Evolutionary conservation across 2,888 invertebrate genomes (phyloP).

Genomic region (Dolomedes plantarius): DNA sequence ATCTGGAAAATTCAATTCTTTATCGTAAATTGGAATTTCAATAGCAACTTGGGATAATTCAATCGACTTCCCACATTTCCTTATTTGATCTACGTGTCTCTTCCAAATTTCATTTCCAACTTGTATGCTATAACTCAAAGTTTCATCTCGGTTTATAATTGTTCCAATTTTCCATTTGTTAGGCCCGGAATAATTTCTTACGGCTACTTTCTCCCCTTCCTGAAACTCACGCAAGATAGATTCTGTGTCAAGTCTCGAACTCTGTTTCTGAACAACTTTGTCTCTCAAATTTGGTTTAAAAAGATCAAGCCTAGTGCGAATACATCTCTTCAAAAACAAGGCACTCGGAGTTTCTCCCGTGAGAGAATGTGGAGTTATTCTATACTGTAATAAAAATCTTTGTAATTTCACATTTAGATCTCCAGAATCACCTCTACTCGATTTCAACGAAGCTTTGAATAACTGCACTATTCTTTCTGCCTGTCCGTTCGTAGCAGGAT

Average conservation of each 20-base stretch:
- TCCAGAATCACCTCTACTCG: slow-evolving; percentile 38
- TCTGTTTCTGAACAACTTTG: slow-evolving; percentile 40
- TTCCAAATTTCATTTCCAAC: slow-evolving; percentile 31
- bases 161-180: slow-evolving; percentile 15
- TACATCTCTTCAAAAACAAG: slow-evolving; percentile 41
- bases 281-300: slow-evolving; percentile 43
- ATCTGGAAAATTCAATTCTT: slow-evolving; percentile 34
- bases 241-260: slow-evolving; percentile 48
- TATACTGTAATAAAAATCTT: slow-evolving; percentile 48
- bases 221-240: slow-evolving; percentile 51
- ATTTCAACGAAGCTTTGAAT: slow-evolving; percentile 41
- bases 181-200: slow-evolving; percentile 45
- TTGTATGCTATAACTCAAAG: slow-evolving; percentile 30
- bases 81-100: slow-evolving; percentile 36
- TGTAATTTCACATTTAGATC: slow-evolving; percentile 39
- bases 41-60: slow-evolving; percentile 38
- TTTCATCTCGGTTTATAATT: slow-evolving; percentile 8
- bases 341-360: slow-evolving; percentile 49
- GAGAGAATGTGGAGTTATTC: slow-evolving; percentile 51
- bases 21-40: slow-evolving; percentile 34
- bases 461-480: slow-evolving; percentile 38
- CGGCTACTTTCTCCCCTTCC: slow-evolving; percentile 50
- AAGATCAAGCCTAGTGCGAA: slow-evolving; percentile 28
- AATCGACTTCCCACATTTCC: slow-evolving; percentile 36
- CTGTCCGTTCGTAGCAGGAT: slow-evolving; percentile 38